Evolutionary conservation across 2,888 invertebrate genomes (phyloP), one percentile per base, ranked within the genome.

Genomic region (Cremastobaeus sp.): DNA sequence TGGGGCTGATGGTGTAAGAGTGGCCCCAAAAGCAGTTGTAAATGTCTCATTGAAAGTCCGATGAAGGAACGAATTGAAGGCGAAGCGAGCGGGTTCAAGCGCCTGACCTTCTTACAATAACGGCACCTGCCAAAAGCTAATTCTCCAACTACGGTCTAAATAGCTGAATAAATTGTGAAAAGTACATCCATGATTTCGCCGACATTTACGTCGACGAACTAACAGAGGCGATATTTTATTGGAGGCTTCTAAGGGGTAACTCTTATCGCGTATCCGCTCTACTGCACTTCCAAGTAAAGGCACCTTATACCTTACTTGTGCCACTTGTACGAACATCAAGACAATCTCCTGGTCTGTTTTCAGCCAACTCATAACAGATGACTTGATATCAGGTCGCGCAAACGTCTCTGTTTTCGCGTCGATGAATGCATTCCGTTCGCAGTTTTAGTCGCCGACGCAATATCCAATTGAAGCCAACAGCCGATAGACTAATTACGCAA

Each of bases 191-290:
- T 72, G 74, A 64, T 74, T 71, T 57, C 72, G 55, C 17, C 57
- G 71, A 57, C 57, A 34, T 45, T 43, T 32, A 70, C 66, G 70
- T 45, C 70, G 70, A 57, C 55, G 59, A 68, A 48, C 68, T 47
- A 47, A 59, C 69, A 41, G 54, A 47, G 54, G 37, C 65, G 65
- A 52, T 57, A 62, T 70, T 66, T 48, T 62, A 62, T 65, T 59
- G 69, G 48, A 64, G 68, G 55, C 43, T 65, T 52, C 66, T 62
- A 66, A 79, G 77, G 81, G 81, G 82, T 82, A 82, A 82, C 83
- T 83, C 86, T 86, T 86, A 86, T 86, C 86, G 82, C 81, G 78
- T 84, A 77, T 82, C 78, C 85, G 84, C 86, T 86, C 80, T 80
- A 80, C 82, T 86, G 86, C 82, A 79, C 82, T 83, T 83, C 81